Base-by-base conservation (phyloP, 2,888 invertebrate species). In the Eupithecia subfuscata region DNA sequence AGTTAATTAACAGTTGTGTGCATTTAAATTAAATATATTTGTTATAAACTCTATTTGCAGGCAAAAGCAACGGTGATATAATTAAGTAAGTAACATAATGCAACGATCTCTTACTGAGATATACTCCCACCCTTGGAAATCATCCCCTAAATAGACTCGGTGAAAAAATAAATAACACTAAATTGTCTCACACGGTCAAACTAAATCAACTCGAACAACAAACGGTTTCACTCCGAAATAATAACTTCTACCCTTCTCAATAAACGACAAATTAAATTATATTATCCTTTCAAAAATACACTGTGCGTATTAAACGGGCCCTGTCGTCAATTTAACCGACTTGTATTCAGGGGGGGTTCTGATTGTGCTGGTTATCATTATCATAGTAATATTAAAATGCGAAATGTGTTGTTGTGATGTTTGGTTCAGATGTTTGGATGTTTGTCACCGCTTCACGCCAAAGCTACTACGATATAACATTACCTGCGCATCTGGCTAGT, bases 211-310 rank as follows among this genome's bases (percentile, higher is more conserved):
- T 60, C 60, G 25, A 12, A 60, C 52, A 22, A 25, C 60, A 1
- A 60, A 60, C 25, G 12, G 12, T 25, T 60, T 56, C 56, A 25
- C 60, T 25, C 60, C 25, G 12, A 25, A 60, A 25, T 60, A 60
- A 60, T 60, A 12, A 14, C 60, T 12, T 25, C 6, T 60, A 25
- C 60, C 60, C 60, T 22, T 60, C 60, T 60, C 60, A 60, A 60
- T 60, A 60, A 25, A 60, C 60, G 60, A 60, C 60, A 14, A 60
- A 60, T 60, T 12, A 60, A 25, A 60, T 60, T 25, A 60, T 60
- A 60, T 25, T 25, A 60, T 25, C 60, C 60, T 60, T 60, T 60
- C 12, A 60, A 12, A 25, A 60, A 25, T 56, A 25, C 12, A 14
- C 25, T 60, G 60, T 1, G 60, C 60, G 22, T 25, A 60, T 25